A percentile compares a stretch with the other conserved stretches of the same genome.
Evolutionary conservation across 2,113 vertebrate genomes (phyloP).

Genomic region (Leptosomus discolor): DNA sequence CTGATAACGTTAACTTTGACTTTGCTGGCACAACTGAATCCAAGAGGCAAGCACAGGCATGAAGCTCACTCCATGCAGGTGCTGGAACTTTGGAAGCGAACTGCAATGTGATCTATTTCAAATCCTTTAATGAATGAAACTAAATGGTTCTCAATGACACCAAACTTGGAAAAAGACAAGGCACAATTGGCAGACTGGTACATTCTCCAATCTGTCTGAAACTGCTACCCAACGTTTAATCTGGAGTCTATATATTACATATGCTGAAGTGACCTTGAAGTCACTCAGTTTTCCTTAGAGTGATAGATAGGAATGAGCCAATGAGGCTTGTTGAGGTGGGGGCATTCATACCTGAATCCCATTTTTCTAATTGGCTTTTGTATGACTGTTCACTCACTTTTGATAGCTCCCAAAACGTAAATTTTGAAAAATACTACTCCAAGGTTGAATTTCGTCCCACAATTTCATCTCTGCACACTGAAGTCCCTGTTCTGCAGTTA

Average conservation of each 20-base stretch:
- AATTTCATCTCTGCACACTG: neutral
- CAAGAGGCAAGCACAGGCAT: neutral
- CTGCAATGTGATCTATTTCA: neutral
- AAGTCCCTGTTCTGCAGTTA: neutral
- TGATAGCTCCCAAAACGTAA: neutral
- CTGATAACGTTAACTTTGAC: neutral
- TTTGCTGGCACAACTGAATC: neutral
- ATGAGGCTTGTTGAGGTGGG: neutral
- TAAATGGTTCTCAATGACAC: neutral
- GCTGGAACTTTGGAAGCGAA: neutral
- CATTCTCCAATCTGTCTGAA: neutral
- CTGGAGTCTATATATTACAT: neutral
- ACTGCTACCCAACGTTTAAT: neutral
- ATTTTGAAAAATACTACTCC: neutral
- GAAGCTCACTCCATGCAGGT: neutral
- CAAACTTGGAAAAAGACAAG: constrained; percentile 3
- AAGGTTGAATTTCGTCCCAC: neutral
- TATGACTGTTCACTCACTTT: neutral
- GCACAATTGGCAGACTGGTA: neutral
- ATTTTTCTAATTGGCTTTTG: neutral
- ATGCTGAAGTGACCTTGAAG: neutral
- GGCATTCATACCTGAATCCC: neutral
- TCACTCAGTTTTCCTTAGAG: neutral
- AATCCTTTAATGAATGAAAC: constrained; percentile 8
- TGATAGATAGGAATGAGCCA: neutral